A percentile compares a stretch with the other conserved stretches of the same genome.
phyloP scores from a whole-genome alignment of 1,140 invertebrate species.

The Temnothorax longispinosus region DNA sequence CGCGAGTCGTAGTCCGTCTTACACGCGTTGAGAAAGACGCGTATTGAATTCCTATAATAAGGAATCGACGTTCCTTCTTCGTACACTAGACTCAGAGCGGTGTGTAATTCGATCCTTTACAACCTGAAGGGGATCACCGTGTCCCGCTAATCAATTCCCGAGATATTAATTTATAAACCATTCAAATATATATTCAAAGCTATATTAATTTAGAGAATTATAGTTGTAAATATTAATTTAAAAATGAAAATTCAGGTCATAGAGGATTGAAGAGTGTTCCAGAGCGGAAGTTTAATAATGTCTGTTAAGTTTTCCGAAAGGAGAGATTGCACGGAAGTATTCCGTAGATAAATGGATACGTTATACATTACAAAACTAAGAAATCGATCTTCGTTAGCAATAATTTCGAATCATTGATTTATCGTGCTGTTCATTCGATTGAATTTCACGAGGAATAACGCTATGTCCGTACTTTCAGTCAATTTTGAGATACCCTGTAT shows the following conservation, averaged over 20 bases:
- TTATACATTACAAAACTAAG: constrained; percentile 3
- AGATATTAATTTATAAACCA: constrained; percentile 24
- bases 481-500: neutral
- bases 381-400: neutral
- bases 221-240: constrained; percentile 40
- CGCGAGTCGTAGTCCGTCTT: constrained; percentile 81
- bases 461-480: neutral
- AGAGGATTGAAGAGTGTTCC: neutral
- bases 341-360: neutral
- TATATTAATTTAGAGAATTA: constrained; percentile 29
- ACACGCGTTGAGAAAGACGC: constrained; percentile 72
- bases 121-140: neutral
- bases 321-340: neutral
- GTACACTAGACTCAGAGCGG: constrained; percentile 54
- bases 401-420: constrained; percentile 7
- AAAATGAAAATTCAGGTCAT: neutral
- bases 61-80: constrained; percentile 61
- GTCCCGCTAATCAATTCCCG: neutral
- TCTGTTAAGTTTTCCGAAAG: constrained; percentile 23
- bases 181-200: constrained; percentile 3
- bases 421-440: neutral
- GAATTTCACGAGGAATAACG: neutral
- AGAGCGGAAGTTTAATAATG: neutral
- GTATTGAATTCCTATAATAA: constrained; percentile 20
- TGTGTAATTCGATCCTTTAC: constrained; percentile 17